These are phyloP conservation scores for Argyrosomus japonicus DNA, from an alignment of 2,113 vertebrate genomes.

Conservation along the genomic window DNA sequence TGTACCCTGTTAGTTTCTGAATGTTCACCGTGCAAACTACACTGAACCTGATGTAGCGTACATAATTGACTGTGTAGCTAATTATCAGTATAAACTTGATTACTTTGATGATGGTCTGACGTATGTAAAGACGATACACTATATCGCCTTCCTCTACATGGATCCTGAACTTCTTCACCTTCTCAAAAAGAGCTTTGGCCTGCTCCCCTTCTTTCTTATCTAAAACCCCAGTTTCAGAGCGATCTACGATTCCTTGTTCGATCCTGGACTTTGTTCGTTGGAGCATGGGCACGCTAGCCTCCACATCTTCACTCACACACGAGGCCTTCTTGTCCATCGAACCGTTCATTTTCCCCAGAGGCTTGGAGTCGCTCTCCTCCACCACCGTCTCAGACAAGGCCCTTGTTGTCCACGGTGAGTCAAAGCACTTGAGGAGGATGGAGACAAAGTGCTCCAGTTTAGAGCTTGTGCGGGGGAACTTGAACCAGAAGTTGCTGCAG, in stretches of 20 bases:
- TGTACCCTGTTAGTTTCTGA: constrained; percentile 93
- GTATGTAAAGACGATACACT: constrained; percentile 95
- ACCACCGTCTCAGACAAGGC: constrained; percentile 97
- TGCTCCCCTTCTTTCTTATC: constrained; percentile 92
- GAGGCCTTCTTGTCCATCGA: constrained; percentile 95
- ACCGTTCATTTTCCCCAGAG: constrained; percentile 94
- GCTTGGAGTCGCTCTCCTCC: constrained; percentile 96
- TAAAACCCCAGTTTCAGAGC: constrained; percentile 94
- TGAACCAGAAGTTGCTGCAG: constrained; percentile 99
- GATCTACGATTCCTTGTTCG: constrained; percentile 96
- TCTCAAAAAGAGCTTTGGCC: constrained; percentile 87
- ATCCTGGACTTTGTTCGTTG: constrained; percentile 95
- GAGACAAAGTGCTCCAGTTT: constrained; percentile 99
- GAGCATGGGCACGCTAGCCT: constrained; percentile 96
- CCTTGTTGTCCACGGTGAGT: constrained; percentile 96
- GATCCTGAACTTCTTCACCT: constrained; percentile 95
- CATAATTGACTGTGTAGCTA: constrained; percentile 95
- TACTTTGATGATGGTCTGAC: constrained; percentile 98
- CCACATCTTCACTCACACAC: constrained; percentile 93
- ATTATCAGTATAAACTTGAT: constrained; percentile 96
- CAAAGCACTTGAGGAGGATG: constrained; percentile 97
- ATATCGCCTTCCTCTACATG: constrained; percentile 98
- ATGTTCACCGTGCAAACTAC: constrained; percentile 93
- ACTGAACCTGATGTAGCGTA: constrained; percentile 90
- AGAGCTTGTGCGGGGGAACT: constrained; percentile 97